A percentile compares a stretch with the other conserved stretches of the same genome.
Evolutionary conservation across 2,888 invertebrate genomes (phyloP).

Genomic region (Agrotis clavis): DNA sequence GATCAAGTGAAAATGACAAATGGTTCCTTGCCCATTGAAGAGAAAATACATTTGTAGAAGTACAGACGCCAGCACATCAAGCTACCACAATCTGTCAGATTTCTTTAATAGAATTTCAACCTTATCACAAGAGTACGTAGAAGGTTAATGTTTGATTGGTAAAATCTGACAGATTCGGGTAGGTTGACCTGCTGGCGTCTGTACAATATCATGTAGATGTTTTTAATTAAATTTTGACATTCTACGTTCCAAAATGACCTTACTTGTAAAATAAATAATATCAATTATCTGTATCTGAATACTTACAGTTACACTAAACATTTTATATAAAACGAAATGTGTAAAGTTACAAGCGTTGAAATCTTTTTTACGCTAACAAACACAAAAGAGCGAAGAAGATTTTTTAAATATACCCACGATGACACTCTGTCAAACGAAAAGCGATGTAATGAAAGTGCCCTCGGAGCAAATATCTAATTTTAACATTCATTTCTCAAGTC

Average conservation of each 20-base stretch:
- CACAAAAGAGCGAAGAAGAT: constrained; percentile 19
- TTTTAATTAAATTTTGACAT: constrained; percentile 28
- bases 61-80: too few relatives aligned
- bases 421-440: constrained; percentile 49
- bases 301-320: neutral
- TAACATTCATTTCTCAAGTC: constrained; percentile 59
- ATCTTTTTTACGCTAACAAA: neutral
- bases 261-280: constrained; percentile 3
- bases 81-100: too few relatives aligned
- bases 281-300: neutral
- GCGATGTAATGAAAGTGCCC: constrained; percentile 54
- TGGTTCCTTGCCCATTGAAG: constrained; percentile 53
- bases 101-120: too few relatives aligned
- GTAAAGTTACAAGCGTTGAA: neutral
- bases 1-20: constrained; percentile 70
- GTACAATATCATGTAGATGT: constrained; percentile 34
- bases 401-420: constrained; percentile 28
- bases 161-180: too few relatives aligned
- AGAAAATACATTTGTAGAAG: constrained; percentile 60
- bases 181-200: too few relatives aligned
- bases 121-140: too few relatives aligned
- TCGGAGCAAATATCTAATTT: constrained; percentile 59
- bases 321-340: neutral
- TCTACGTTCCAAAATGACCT: neutral
- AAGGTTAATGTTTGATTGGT: too few relatives aligned